Evolutionary conservation across 2,113 vertebrate species (phyloP), one percentile per base, ranked within the genome.

Genomic region (Gulo gulo): DNA sequence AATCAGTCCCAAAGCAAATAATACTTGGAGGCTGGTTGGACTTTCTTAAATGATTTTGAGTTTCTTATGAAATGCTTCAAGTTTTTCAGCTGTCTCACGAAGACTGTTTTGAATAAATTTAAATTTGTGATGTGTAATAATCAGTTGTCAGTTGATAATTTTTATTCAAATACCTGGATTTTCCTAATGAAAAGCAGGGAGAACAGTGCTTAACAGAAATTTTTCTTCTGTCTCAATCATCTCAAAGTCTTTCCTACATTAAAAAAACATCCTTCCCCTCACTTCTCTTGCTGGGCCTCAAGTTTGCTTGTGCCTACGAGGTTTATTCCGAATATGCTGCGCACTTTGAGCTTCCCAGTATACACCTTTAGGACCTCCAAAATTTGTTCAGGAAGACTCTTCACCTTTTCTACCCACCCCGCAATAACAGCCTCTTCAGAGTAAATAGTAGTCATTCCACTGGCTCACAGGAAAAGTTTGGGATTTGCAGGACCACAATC

Each of bases 11-110:
- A 81, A 82, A 90, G 26, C 47, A 94, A 61, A 39, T 69, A 79
- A 73, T 78, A 26, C 8, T 93, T 95, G 36, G 14, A 50, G 52
- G 16, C n/a, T 71, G 31, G 42, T 52, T 92, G 16, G 39, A 55
- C n/a, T 73, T 94, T 73, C 63, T 82, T 92, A 86, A 9, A 45
- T 69, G 63, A 74, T 90, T 97, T 96, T 88, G 10, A 81, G 67
- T 94, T 91, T 78, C 57, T 81, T 94, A 76, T 39, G 95, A 78
- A 83, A 69, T 85, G 23, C 31, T 24, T 93, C 42, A 92, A 21
- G 34, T 82, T 87, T 94, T 16, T 67, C 52, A 89, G 7, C 59
- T 73, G 7, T 91, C 16, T 59, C 23, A 59, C 23, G 52, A 88
- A 55, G 23, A 59, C 59, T 93, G 47, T 89, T 90, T 95, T 59